Evolutionary conservation across 2,888 invertebrate genomes (phyloP).

Genomic region (Tuberolachnus salignus): DNA sequence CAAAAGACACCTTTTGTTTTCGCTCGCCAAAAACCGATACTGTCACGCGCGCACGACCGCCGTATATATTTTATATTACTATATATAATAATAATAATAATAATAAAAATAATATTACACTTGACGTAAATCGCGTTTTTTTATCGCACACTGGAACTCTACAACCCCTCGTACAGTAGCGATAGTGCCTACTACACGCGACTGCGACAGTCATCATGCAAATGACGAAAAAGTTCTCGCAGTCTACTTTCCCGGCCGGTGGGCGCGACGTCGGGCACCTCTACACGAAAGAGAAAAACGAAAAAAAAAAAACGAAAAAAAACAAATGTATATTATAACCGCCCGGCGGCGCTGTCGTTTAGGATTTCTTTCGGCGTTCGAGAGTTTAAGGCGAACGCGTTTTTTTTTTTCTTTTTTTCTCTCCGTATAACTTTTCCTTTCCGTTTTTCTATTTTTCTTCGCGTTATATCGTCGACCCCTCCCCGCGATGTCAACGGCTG

Average conservation of each 20-base stretch:
- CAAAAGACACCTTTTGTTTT: constrained; percentile 52
- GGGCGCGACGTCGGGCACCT: too few relatives aligned
- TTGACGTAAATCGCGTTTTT: constrained; percentile 12
- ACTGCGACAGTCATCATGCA: background rate
- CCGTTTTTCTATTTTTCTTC: constrained; percentile 22
- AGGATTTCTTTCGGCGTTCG: constrained; percentile 32
- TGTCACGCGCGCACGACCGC: background rate
- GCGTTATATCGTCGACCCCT: constrained; percentile 5
- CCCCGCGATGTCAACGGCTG: background rate
- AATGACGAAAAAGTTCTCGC: constrained; percentile 34
- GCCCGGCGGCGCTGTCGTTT: constrained; percentile 16
- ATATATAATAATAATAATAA: too few relatives aligned
- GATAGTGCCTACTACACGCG: background rate
- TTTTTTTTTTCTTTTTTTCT: constrained; percentile 23
- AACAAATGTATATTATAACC: background rate
- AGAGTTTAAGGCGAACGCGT: constrained; percentile 11
- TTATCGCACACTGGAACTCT: constrained; percentile 6
- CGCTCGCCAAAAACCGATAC: constrained; percentile 23
- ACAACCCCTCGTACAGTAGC: background rate
- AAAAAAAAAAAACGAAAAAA: too few relatives aligned
- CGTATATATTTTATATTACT: background rate
- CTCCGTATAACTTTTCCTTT: too few relatives aligned
- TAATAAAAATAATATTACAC: too few relatives aligned
- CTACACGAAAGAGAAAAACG: too few relatives aligned
- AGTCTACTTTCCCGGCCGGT: too few relatives aligned